A percentile compares a stretch with the other conserved stretches of the same genome.
These are phyloP conservation scores for Geotrupes spiniger DNA, from an alignment of 2,888 invertebrate genomes.

Conservation along the genomic window DNA sequence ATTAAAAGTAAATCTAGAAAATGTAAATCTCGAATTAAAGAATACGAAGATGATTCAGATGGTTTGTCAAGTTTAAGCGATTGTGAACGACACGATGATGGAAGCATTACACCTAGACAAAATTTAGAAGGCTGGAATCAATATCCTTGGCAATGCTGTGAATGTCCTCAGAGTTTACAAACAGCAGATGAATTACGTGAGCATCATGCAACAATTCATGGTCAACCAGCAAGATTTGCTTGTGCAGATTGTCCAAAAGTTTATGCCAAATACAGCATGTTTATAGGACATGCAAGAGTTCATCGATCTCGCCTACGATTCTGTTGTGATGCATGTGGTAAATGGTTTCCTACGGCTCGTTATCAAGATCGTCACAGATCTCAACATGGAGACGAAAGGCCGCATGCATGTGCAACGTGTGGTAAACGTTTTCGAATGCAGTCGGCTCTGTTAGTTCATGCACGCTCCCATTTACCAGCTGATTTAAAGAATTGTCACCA, in stretches of 20 bases:
- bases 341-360: constrained; percentile 53
- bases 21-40: constrained; percentile 15
- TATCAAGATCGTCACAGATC: constrained; percentile 45
- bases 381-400: constrained; percentile 53
- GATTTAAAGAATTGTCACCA: constrained; percentile 57
- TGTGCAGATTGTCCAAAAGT: constrained; percentile 67
- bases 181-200: constrained; percentile 55
- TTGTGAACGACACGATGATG: constrained; percentile 42
- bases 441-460: constrained; percentile 55
- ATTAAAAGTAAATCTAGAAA: constrained; percentile 12
- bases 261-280: constrained; percentile 60
- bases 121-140: constrained; percentile 46
- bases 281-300: constrained; percentile 62
- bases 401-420: constrained; percentile 55
- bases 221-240: constrained; percentile 61
- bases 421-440: constrained; percentile 58
- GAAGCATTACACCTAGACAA: constrained; percentile 40
- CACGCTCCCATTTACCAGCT: constrained; percentile 56
- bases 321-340: constrained; percentile 55
- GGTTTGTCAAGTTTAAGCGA: constrained; percentile 20
- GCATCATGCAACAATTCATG: constrained; percentile 62
- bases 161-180: constrained; percentile 52
- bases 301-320: constrained; percentile 62
- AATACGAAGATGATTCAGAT: constrained; percentile 16
- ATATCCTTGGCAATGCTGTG: constrained; percentile 56